Evolutionary conservation across 2,797 vertebrate species (phyloP).

Genomic region (Phoeniculus purpureus): DNA sequence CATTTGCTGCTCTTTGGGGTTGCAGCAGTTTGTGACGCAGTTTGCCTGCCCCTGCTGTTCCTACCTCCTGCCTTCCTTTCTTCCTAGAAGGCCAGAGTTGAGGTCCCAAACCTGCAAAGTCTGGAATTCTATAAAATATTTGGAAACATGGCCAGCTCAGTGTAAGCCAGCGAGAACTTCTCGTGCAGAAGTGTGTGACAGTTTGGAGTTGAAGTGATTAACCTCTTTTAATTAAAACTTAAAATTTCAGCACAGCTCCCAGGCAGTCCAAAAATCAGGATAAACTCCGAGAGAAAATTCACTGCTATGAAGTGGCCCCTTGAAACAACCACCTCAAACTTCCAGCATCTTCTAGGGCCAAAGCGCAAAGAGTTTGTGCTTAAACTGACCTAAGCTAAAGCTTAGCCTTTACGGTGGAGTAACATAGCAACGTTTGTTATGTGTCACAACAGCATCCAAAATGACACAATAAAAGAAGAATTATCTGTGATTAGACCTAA

Average conservation of each 20-base stretch:
- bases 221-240: conserved; percentile 41
- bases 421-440: conserved; percentile 75
- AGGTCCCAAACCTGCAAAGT: not conserved
- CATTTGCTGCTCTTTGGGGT: not conserved
- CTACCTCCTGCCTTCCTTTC: not conserved
- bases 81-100: not conserved
- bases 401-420: conserved; percentile 41
- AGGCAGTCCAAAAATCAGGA: conserved; percentile 15
- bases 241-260: not conserved
- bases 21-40: not conserved
- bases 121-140: not conserved
- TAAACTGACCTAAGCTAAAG: conserved; percentile 9
- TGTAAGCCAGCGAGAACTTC: conserved; percentile 10
- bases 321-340: not conserved
- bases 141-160: not conserved
- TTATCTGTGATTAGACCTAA: conserved; percentile 77
- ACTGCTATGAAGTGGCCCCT: not conserved
- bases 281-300: not conserved
- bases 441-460: conserved; percentile 70
- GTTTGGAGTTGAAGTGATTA: conserved; percentile 8
- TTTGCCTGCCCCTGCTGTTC: not conserved
- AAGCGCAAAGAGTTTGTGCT: conserved; percentile 32
- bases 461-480: conserved; percentile 79
- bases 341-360: not conserved
- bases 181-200: not conserved